Evolutionary conservation across 1,140 invertebrate genomes (phyloP), one percentile per base, ranked within the genome.

Genomic region (Liolophura sinensis): DNA sequence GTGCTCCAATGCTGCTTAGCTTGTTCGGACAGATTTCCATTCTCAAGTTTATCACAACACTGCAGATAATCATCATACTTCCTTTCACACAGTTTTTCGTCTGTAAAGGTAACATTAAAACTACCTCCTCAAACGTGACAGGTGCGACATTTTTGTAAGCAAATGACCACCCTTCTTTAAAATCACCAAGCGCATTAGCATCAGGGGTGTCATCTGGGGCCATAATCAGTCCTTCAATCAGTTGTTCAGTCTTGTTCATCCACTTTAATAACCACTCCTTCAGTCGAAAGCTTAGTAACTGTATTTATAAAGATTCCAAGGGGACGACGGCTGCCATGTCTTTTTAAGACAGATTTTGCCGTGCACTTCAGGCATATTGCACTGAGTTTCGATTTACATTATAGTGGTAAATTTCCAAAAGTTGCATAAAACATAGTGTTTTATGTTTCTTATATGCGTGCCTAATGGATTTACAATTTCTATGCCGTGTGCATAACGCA

Each of bases 381-480:
- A 31, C 60, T 60, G n/a, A 47, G 16, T 67, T 31, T 51, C 18
- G 47, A 12, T 47, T 11, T 48, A 60, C 18, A 51, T 20, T 48
- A n/a, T 20, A 27, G 31, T 59, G 54, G 22, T 58, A 40, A 40
- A 48, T 50, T 20, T 18, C 16, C 16, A 16, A 68, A 54, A 20
- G 60, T 55, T 46, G 52, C 60, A 60, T 61, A 63, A 31, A 59
- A 31, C 1, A 61, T 18, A 48, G 62, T 64, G 57, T 49, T 40
- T 50, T 52, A 25, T 52, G 67, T 25, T 61, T 50, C 54, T 68
- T 50, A 59, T 9, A 24, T 67, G 59, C 14, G 59, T 25, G 7
- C 65, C 65, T 14, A 67, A 25, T 40, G 65, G 65, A 48, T 67
- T 67, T 7, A 62, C 58, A 61, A 67, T 62, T 67, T 67, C 65